Percentiles rank a stretch among this genome's conserved stretches.
Evolutionary conservation across 2,113 vertebrate genomes (phyloP).

Genomic region (Festucalex cinctus): DNA sequence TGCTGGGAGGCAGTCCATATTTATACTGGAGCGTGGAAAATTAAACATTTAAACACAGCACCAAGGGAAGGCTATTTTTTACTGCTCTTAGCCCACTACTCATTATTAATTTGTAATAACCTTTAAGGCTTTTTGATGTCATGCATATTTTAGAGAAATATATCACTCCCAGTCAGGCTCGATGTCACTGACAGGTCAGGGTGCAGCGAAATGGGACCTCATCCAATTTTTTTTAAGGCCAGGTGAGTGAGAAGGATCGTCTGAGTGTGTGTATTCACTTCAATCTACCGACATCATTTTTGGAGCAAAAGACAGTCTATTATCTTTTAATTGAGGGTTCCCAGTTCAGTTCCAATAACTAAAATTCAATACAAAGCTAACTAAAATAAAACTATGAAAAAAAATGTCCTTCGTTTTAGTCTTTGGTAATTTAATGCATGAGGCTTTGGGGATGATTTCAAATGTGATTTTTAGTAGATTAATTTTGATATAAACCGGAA

Average conservation of each 20-base stretch:
- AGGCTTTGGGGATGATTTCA: too few relatives aligned
- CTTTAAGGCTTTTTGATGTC: slow-evolving; percentile 81
- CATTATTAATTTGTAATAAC: slow-evolving; percentile 83
- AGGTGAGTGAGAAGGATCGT: slow-evolving; percentile 40
- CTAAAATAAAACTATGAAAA: too few relatives aligned
- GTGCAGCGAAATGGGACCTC: slow-evolving; percentile 55
- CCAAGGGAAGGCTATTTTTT: slow-evolving; percentile 73
- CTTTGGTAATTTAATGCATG: too few relatives aligned
- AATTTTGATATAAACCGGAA: too few relatives aligned
- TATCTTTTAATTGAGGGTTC: background rate
- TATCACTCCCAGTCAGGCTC: slow-evolving; percentile 67
- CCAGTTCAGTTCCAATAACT: too few relatives aligned
- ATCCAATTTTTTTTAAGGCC: slow-evolving; percentile 72
- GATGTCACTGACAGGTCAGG: slow-evolving; percentile 71
- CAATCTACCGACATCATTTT: background rate
- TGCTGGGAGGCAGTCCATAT: slow-evolving; percentile 60
- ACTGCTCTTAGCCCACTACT: slow-evolving; percentile 67
- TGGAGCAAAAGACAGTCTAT: background rate
- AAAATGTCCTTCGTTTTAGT: too few relatives aligned
- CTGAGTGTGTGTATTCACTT: slow-evolving; percentile 2
- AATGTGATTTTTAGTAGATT: too few relatives aligned
- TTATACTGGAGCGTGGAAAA: slow-evolving; percentile 62
- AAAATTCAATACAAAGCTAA: too few relatives aligned
- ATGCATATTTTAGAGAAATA: slow-evolving; percentile 79
- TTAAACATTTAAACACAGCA: slow-evolving; percentile 75